Base-by-base conservation (phyloP, 2,113 vertebrate genomes). In the Actinemys pallida region DNA sequence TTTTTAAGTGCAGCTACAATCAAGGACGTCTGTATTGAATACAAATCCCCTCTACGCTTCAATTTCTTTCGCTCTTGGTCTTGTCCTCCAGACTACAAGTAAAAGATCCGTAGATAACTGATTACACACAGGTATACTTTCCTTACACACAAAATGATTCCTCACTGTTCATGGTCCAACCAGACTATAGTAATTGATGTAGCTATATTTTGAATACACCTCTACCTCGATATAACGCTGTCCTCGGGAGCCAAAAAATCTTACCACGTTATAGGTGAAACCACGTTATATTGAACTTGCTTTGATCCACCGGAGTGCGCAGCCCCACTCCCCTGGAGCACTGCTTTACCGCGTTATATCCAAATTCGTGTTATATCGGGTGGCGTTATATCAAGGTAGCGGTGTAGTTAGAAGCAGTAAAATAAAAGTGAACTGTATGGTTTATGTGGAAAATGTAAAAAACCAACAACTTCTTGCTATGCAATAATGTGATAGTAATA, bases 1-100 rank as follows among this genome's bases (percentile, higher is more conserved):
- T 99, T 99, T 98, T 99, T 99, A 97, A 99, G 98, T 4, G 99
- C 99, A 2, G 99, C 99, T 95, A 99, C 99, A 57, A 99, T 99
- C 95, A 99, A 98, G 4, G 99, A 99, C 19, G 99, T 99, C 98
- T 99, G 99, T 98, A 99, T 98, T 82, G 99, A 99, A 95, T 99
- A 99, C 86, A 99, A 98, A 97, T 99, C 99, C 9, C 99, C 99
- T 25, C 99, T 98, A 19, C 99, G 98, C 96, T 99, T 99, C 92
- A 99, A 99, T 98, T 99, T 99, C 97, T 99, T 99, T 92, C 99
- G 98, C 90, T 99, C 99, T 96, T 99, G 99, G 97, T 99, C 99
- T 98, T 99, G 99, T 88, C 99, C 99, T 96, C 99, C 99, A 93
- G 99, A 99, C 99, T 99, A 95, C 83, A 96, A 97, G 90, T 91